A percentile compares a stretch with the other conserved stretches of the same genome.
These are phyloP conservation scores for Centroberyx gerrardi DNA, from an alignment of 2,797 vertebrate species.

Conservation along the genomic window DNA sequence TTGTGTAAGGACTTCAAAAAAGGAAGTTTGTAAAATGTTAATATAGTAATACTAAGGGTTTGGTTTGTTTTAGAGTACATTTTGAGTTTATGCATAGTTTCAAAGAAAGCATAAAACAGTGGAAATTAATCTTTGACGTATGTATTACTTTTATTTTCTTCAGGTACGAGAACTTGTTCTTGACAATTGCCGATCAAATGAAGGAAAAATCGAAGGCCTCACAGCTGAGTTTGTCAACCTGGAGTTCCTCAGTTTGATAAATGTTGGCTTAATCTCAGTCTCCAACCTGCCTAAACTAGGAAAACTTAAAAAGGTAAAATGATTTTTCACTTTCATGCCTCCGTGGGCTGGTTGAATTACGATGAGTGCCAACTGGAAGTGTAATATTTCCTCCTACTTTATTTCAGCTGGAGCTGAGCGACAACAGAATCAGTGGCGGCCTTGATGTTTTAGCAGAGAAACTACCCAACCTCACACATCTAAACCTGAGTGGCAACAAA, in stretches of 20 bases:
- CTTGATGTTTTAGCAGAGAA: conserved; percentile 95
- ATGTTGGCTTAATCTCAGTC: conserved; percentile 91
- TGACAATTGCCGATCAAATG: conserved; percentile 93
- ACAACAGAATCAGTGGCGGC: conserved; percentile 94
- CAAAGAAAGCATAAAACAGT: not conserved
- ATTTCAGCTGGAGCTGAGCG: conserved; percentile 93
- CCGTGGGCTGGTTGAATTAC: not conserved
- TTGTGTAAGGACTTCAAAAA: not conserved
- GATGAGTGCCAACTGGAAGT: not conserved
- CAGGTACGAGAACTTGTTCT: conserved; percentile 95
- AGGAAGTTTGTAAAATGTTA: not conserved
- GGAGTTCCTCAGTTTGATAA: conserved; percentile 97
- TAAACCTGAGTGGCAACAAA: conserved; percentile 96
- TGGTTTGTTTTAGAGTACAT: not conserved
- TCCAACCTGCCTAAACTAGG: conserved; percentile 93
- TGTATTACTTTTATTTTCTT: conserved; percentile 23
- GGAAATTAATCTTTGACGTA: not conserved
- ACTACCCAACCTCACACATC: conserved; percentile 94
- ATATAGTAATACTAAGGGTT: not conserved
- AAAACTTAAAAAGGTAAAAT: conserved; percentile 95
- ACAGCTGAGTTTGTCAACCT: conserved; percentile 93
- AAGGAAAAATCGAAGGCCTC: conserved; percentile 94
- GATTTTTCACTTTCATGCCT: not conserved
- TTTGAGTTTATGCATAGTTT: not conserved
- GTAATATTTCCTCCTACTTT: conserved; percentile 29